A percentile compares a stretch with the other conserved stretches of the same genome.
Evolutionary conservation across 2,113 vertebrate species (phyloP).

Genomic region (Actinemys pallida): DNA sequence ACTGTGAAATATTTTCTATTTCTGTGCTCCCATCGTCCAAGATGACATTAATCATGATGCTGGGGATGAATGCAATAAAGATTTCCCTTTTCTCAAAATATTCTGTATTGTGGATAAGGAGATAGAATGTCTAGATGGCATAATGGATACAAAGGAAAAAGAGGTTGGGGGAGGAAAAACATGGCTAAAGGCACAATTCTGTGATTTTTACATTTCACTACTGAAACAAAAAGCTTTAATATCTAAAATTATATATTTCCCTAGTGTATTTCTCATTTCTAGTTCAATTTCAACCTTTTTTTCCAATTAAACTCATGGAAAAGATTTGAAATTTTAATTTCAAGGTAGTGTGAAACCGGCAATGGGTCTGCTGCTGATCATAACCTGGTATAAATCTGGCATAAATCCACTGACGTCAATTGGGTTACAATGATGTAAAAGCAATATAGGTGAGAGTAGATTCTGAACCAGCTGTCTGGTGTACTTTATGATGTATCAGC

Average conservation of each 20-base stretch:
- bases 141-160: not conserved
- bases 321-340: not conserved
- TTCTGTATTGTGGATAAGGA: not conserved
- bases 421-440: not conserved
- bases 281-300: not conserved
- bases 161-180: not conserved
- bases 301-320: not conserved
- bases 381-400: not conserved
- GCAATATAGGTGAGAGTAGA: not conserved
- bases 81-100: not conserved
- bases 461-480: not conserved
- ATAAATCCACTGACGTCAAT: not conserved
- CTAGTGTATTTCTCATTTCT: not conserved
- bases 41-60: not conserved
- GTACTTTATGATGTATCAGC: not conserved
- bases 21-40: not conserved
- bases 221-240: not conserved
- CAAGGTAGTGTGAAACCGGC: not conserved
- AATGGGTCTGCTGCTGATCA: not conserved
- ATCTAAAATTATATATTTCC: not conserved
- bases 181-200: not conserved
- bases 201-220: not conserved
- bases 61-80: not conserved
- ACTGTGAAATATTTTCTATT: not conserved
- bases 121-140: rapidly evolving